A percentile compares a stretch with the other conserved stretches of the same genome.
phyloP scores from a whole-genome alignment of 2,888 invertebrate species.

The Oasisia sp. region DNA sequence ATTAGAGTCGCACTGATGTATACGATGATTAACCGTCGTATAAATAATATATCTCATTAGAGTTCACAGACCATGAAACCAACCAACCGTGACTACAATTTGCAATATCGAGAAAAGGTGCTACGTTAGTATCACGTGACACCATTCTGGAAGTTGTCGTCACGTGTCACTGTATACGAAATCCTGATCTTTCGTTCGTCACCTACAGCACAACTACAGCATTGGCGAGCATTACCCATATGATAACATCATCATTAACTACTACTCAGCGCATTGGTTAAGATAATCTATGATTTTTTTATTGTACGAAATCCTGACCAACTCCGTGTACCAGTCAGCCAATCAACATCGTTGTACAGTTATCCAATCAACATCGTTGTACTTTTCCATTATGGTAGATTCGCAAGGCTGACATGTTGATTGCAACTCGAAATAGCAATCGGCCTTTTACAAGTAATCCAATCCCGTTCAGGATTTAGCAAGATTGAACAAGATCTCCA shows the following conservation, averaged over 20 bases:
- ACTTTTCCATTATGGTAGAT: background rate
- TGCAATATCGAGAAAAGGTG: no score
- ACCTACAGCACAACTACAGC: background rate
- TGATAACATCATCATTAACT: background rate
- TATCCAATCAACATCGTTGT: background rate
- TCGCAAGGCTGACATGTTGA: background rate
- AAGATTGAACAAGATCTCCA: no score
- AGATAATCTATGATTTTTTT: background rate
- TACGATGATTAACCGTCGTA: no score
- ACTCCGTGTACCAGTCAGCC: background rate
- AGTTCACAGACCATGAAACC: no score
- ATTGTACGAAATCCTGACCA: background rate
- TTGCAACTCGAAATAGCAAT: background rate
- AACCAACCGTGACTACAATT: no score
- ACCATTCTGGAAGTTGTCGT: background rate
- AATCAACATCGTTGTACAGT: background rate
- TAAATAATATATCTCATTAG: no score
- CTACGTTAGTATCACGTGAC: background rate
- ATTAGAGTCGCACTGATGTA: no score
- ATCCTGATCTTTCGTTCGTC: background rate
- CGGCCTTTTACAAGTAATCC: background rate
- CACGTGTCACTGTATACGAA: background rate
- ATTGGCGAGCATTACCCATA: background rate
- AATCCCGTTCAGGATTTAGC: background rate
- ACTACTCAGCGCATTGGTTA: background rate